A percentile compares a stretch with the other conserved stretches of the same genome.
Conservation (phyloP, 1,140 invertebrate species). For the Brachionus angularis region DNA sequence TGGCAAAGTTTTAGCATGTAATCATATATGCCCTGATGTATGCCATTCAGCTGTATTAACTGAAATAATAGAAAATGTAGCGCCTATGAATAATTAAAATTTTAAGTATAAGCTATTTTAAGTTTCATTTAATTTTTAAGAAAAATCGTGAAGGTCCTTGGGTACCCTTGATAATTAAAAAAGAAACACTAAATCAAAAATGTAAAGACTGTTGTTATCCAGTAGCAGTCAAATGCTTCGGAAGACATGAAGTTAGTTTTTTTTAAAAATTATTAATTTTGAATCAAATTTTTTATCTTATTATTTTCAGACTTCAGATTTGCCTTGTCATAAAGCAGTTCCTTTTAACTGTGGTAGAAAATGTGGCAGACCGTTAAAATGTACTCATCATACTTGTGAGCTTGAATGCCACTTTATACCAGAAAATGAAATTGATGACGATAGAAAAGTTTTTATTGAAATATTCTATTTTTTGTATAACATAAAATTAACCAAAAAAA, state of each 20-base stretch:
- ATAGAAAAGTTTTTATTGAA: slow-evolving; percentile 41
- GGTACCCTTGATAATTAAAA: slow-evolving; percentile 61
- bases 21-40: slow-evolving; percentile 68
- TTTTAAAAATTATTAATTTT: not conserved
- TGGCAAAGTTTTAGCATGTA: slow-evolving; percentile 65
- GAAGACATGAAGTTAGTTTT: slow-evolving; percentile 70
- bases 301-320: slow-evolving; percentile 60
- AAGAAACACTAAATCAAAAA: slow-evolving; percentile 63
- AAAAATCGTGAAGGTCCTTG: slow-evolving; percentile 68
- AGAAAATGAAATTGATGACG: slow-evolving; percentile 46
- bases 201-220: slow-evolving; percentile 64
- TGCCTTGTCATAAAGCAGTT: slow-evolving; percentile 70
- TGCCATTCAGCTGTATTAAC: slow-evolving; percentile 77
- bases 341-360: slow-evolving; percentile 69
- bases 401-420: slow-evolving; percentile 69
- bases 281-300: slow-evolving; percentile 23
- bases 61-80: slow-evolving; percentile 48
- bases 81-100: slow-evolving; percentile 50
- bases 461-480: slow-evolving; percentile 45
- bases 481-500: not conserved
- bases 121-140: slow-evolving; percentile 43
- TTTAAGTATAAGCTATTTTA: not conserved
- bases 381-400: slow-evolving; percentile 74
- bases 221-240: slow-evolving; percentile 71
- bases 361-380: slow-evolving; percentile 68